Conservation (phyloP, 92 coral and sea anemone species). For the Zoanthus sansibaricus region DNA sequence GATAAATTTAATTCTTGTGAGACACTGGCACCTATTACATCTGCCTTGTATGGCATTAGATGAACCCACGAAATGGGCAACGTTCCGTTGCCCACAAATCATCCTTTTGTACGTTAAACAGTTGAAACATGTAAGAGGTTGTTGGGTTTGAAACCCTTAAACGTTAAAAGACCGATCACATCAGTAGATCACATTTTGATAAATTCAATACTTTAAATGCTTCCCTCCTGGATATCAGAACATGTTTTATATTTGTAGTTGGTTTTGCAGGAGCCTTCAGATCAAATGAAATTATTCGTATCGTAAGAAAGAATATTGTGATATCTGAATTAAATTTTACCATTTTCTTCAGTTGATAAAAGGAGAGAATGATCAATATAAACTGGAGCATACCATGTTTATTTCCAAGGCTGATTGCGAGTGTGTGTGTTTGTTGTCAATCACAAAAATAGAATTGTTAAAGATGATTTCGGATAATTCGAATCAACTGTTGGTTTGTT, state of each 20-base stretch:
- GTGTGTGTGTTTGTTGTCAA: neutral
- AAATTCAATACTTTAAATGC: neutral
- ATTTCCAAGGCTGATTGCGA: neutral
- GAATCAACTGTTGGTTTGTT: too few relatives aligned
- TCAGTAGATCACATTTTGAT: neutral
- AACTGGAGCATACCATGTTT: too few relatives aligned
- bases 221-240: neutral
- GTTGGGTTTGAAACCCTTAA: too few relatives aligned
- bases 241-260: neutral
- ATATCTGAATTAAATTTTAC: neutral
- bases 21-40: neutral
- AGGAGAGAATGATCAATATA: neutral
- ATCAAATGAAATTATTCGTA: neutral
- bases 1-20: neutral
- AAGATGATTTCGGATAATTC: too few relatives aligned
- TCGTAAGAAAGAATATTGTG: neutral
- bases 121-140: neutral
- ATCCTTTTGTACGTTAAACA: slow-evolving; percentile 34
- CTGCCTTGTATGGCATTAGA: slow-evolving; percentile 24
- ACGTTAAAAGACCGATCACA: too few relatives aligned
- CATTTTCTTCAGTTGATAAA: neutral
- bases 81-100: too few relatives aligned
- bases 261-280: slow-evolving; percentile 26
- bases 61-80: too few relatives aligned
- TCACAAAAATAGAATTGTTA: neutral